Base-by-base conservation (phyloP, 2,113 vertebrate species). In the Lontra canadensis region DNA sequence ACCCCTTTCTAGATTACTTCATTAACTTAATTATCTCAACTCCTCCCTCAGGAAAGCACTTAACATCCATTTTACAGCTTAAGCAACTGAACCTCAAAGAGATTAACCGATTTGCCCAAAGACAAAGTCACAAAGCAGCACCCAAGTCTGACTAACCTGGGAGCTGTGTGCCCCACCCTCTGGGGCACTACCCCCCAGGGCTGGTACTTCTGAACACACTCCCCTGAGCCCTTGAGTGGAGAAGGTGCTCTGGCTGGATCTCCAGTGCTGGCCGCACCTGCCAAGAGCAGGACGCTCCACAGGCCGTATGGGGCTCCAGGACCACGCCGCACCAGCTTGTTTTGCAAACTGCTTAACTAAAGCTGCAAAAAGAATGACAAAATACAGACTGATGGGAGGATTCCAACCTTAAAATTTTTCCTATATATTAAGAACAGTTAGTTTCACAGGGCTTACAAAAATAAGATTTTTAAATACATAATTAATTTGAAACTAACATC, bases 381-480 rank as follows among this genome's bases (percentile, higher is more conserved):
- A 78, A 34, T 65, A 92, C 25, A 47, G 73, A 67, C 42, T 94
- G 61, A 14, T 44, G 14, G 61, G 42, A 87, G 15, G 59, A 73
- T 49, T 96, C 18, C 73, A 88, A 89, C 1, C 65, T 86, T 57
- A 57, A 57, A 82, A 36, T 13, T n/a, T 65, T 76, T 71, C 80
- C 52, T 39, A 21, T 57, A 49, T 59, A 49, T 65, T 23, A 76
- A 76, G 71, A 94, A 85, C 36, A 78, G 29, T 55, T 47, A 65
- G 21, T 73, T 80, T 79, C 57, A 85, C 18, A 11, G 2, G 44
- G 55, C 42, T 91, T 92, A 86, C 7, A 94, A 87, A 79, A 80
- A 36, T 76, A 82, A 83, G 42, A 73, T 20, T 92, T 88, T 71
- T 71, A 82, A 94, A 95, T 39, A 82, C 36, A 92, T 23, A 82